Evolutionary conservation across 1,140 invertebrate species (phyloP), one percentile per base, ranked within the genome.

Genomic region (Panulirus ornatus): DNA sequence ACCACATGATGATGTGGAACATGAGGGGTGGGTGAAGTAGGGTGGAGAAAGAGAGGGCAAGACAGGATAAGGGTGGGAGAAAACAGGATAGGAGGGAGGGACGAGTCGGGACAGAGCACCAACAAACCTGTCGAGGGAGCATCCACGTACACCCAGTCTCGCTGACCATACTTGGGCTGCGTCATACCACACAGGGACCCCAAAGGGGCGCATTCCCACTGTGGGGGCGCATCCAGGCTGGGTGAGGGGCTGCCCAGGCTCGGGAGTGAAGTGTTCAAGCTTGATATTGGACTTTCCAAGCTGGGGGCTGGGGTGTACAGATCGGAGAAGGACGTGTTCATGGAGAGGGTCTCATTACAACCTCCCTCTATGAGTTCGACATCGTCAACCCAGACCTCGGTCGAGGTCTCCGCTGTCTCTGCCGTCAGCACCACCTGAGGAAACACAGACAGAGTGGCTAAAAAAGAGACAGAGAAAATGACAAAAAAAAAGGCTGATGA

Each of bases 171-270:
- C 38, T 40, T 66, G 11, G 86, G 86, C 44, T 88, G 86, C 6
- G 86, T 88, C 86, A 88, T 88, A 0, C 86, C 86, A 36, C 86
- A 88, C 34, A 88, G 86, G 30, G 86, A 88, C n/a, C 78, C 86
- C 6, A 19, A 34, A 9, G 86, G 86, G 38, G 27, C 27, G 38
- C 86, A 88, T 22, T 19, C 5, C 86, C 86, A 88, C 42, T 88
- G 86, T 14, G 86, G 75, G 6, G 86, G 86, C 19, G 54, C 47
- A 1, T 47, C 22, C 9, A 81, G 63, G 14, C 86, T 63, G 51
- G 73, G 36, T 1, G 51, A 19, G 71, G 73, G 75, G 2, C 19
- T 38, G 42, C 27, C 34, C 9, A 38, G 47, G 47, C 79, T 51
- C 11, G 34, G 11, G 30, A 19, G 6, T 58, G 58, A 47, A 14